A percentile compares a stretch with the other conserved stretches of the same genome.
phyloP scores from a whole-genome alignment of 2,113 vertebrate species.

The Xyrauchen texanus region DNA sequence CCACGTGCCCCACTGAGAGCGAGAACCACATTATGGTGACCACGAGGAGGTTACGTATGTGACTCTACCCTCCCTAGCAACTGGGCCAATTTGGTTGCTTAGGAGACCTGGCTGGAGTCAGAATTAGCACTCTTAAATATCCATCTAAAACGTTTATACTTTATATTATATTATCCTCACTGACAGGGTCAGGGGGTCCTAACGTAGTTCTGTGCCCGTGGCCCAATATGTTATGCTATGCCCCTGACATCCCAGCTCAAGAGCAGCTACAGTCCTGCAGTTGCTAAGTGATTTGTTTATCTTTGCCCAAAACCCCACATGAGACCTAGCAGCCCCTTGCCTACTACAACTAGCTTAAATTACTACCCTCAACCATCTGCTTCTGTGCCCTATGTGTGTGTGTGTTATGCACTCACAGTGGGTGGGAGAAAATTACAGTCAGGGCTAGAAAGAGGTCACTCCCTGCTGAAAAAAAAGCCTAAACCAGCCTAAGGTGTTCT shows the following conservation, averaged over 20 bases:
- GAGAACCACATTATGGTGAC: no score
- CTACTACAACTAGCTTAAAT: constrained; percentile 4
- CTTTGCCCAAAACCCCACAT: neutral
- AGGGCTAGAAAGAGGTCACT: neutral
- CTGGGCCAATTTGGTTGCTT: no score
- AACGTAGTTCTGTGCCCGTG: no score
- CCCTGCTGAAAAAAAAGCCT: neutral
- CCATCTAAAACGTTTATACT: no score
- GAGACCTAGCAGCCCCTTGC: neutral
- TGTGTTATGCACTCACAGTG: constrained; percentile 14
- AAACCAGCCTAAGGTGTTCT: no score
- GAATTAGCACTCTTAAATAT: no score
- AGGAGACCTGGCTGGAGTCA: no score
- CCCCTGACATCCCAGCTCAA: neutral
- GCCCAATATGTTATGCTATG: neutral
- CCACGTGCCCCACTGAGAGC: no score
- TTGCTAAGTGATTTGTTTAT: constrained; percentile 31
- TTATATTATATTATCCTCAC: no score
- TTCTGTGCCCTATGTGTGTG: constrained; percentile 10
- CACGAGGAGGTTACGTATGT: no score
- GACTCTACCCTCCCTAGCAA: no score
- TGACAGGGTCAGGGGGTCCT: no score
- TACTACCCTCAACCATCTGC: neutral
- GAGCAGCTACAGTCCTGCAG: neutral
- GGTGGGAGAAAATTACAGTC: neutral